Evolutionary conservation across 2,113 vertebrate genomes (phyloP).

Genomic region (Theristicus caerulescens): DNA sequence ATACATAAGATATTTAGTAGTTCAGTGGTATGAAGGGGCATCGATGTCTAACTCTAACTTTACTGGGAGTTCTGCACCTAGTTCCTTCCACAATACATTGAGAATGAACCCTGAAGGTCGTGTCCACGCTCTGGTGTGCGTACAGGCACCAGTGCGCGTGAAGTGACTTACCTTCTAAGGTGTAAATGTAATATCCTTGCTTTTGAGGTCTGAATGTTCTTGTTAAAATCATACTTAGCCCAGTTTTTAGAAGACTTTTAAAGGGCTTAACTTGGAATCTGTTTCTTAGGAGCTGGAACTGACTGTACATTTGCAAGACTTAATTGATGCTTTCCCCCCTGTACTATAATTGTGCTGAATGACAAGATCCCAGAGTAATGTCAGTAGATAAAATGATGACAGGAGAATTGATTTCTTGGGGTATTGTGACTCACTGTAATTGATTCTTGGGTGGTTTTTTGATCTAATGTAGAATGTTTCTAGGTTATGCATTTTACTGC

Average conservation of each 20-base stretch:
- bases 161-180: neutral
- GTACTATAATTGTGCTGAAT: neutral
- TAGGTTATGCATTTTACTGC: neutral
- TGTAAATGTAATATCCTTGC: neutral
- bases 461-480: neutral
- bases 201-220: neutral
- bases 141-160: neutral
- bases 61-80: neutral
- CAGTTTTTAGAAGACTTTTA: neutral
- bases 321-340: neutral
- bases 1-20: neutral
- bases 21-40: neutral
- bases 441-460: neutral
- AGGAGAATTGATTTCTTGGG: neutral
- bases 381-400: neutral
- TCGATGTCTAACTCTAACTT: neutral
- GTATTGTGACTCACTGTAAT: neutral
- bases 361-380: neutral
- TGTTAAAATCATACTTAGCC: neutral
- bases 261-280: neutral
- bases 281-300: neutral
- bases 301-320: neutral
- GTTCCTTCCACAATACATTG: neutral
- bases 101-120: neutral
- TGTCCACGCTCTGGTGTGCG: fast-evolving